Evolutionary conservation across 2,113 vertebrate genomes (phyloP).

Genomic region (Orcinus orca): DNA sequence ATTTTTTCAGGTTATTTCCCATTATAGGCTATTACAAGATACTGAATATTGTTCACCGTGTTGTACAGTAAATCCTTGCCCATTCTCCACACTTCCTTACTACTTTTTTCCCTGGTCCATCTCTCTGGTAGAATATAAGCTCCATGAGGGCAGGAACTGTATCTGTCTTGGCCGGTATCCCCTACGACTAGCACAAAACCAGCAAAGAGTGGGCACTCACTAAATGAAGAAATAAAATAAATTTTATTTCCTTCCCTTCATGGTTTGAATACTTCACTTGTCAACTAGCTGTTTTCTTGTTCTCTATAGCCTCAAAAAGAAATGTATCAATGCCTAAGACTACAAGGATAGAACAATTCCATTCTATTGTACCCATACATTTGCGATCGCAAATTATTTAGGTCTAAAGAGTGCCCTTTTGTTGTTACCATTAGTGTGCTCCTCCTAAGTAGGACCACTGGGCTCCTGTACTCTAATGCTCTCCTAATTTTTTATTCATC

Average conservation of each 20-base stretch:
- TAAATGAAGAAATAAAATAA: background rate
- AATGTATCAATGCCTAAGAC: background rate
- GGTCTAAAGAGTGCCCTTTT: background rate
- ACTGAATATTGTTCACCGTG: no score
- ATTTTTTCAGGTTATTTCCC: no score
- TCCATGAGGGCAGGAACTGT: background rate
- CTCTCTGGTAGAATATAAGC: background rate
- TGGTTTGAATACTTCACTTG: background rate
- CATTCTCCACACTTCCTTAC: background rate
- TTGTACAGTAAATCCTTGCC: no score
- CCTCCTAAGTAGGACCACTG: background rate
- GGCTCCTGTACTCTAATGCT: background rate
- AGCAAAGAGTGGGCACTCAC: background rate
- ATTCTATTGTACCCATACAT: fast-evolving
- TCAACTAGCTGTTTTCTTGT: background rate
- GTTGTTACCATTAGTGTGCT: no score
- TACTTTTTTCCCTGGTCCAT: background rate
- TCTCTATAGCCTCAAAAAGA: background rate
- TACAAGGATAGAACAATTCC: background rate
- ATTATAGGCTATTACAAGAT: no score
- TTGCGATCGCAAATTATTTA: background rate
- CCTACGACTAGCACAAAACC: background rate
- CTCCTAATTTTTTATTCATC: background rate
- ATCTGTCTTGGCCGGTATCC: background rate
- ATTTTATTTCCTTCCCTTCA: background rate